A percentile compares a stretch with the other conserved stretches of the same genome.
phyloP scores from a whole-genome alignment of 1,140 invertebrate genomes.

The Drosophila setifemur region DNA sequence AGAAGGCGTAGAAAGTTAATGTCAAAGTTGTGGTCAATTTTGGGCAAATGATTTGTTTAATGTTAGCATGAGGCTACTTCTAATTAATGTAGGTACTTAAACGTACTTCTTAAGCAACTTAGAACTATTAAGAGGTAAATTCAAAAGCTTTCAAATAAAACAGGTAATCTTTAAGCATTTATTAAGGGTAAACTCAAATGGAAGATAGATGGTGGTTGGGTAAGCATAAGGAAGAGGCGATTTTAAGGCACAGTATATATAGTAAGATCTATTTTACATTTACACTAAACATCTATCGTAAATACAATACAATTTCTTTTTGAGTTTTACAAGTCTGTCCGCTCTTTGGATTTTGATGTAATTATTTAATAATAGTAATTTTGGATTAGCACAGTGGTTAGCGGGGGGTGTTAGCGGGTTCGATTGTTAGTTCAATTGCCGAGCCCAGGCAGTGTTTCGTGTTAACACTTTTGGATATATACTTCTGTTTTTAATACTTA shows the following conservation, averaged over 20 bases:
- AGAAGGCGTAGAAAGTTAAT: conserved; percentile 77
- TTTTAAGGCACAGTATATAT: conserved; percentile 24
- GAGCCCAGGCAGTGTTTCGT: too few species aligned
- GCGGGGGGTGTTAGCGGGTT: conserved; percentile 11
- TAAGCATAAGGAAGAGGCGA: conserved; percentile 22
- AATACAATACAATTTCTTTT: conserved; percentile 50
- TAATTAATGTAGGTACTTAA: conserved; percentile 31
- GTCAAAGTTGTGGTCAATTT: conserved; percentile 67
- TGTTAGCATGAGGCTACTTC: conserved; percentile 47
- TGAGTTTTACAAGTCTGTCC: background rate
- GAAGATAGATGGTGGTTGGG: background rate
- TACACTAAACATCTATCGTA: background rate
- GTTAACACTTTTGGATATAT: conserved; percentile 8
- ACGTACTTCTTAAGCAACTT: background rate
- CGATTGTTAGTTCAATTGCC: background rate
- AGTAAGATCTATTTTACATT: conserved; percentile 19
- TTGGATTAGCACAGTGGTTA: conserved; percentile 2
- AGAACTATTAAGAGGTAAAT: conserved; percentile 2
- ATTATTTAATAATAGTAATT: background rate
- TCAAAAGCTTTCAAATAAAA: conserved; percentile 19
- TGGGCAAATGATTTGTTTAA: conserved; percentile 38
- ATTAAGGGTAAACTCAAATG: conserved; percentile 30
- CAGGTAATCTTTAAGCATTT: conserved; percentile 3
- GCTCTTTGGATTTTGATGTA: conserved; percentile 1
- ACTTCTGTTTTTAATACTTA: conserved; percentile 26